phyloP scores from a whole-genome alignment of 2,113 vertebrate genomes.

The Phrynocephalus versicolor region DNA sequence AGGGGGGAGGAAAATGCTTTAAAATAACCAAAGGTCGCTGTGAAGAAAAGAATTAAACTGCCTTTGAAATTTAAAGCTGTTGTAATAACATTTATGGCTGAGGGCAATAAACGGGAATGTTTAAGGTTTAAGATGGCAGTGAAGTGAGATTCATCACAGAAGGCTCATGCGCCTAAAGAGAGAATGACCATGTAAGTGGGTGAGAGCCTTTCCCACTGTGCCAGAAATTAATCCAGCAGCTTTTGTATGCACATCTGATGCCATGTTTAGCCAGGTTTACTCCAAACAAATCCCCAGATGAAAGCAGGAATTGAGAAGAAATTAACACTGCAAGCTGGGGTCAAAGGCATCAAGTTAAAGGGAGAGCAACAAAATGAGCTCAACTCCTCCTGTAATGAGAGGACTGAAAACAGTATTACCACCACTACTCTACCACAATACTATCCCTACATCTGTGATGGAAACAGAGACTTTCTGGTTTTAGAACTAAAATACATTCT shows the following conservation, averaged over 20 bases:
- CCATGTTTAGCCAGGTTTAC: not conserved
- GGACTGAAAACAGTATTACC: not conserved
- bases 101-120: not conserved
- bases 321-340: not conserved
- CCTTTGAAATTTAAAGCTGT: slow-evolving; percentile 11
- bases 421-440: too few species aligned
- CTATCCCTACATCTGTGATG: not conserved
- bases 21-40: slow-evolving; percentile 9
- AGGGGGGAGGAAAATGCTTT: not conserved
- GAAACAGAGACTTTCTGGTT: not conserved
- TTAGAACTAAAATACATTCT: not conserved
- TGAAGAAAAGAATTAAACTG: slow-evolving; percentile 15
- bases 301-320: not conserved
- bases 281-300: not conserved
- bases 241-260: not conserved
- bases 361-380: not conserved
- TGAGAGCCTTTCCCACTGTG: not conserved
- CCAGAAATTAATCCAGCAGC: not conserved
- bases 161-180: not conserved
- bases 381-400: not conserved
- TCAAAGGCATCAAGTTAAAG: not conserved
- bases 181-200: not conserved
- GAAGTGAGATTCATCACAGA: not conserved
- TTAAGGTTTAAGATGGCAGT: slow-evolving; percentile 14
- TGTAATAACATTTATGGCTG: slow-evolving; percentile 17